Conservation (phyloP, 2,797 vertebrate genomes). For the Dallia pectoralis region DNA sequence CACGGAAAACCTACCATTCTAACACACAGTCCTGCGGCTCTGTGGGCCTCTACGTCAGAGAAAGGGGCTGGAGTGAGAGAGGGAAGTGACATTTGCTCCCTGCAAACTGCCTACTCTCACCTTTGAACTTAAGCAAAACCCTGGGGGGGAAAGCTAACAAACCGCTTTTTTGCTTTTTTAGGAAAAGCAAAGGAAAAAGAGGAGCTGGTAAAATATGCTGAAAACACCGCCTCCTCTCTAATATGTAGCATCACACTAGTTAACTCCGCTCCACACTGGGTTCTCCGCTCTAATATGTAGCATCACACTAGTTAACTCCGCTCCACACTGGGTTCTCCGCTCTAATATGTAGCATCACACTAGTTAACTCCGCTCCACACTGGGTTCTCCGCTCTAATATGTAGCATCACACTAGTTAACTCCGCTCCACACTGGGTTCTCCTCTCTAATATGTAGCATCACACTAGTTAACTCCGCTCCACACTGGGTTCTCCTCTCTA, state of each 20-base stretch:
- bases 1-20: conserved; percentile 63
- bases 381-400: conserved; percentile 15
- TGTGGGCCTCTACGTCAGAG: conserved; percentile 14
- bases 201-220: conserved; percentile 55
- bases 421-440: conserved; percentile 32
- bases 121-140: conserved; percentile 12
- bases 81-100: conserved; percentile 75
- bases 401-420: conserved; percentile 43
- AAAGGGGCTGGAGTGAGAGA: conserved; percentile 67
- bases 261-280: conserved; percentile 39
- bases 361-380: conserved; percentile 39
- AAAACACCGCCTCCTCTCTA: conserved; percentile 60
- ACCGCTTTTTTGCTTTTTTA: conserved; percentile 26
- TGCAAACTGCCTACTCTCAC: conserved; percentile 58
- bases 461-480: conserved; percentile 46
- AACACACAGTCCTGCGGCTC: conserved; percentile 64
- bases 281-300: conserved; percentile 24
- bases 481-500: conserved; percentile 47
- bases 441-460: conserved; percentile 33
- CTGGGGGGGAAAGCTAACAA: conserved; percentile 41
- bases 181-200: conserved; percentile 29
- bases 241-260: conserved; percentile 37
- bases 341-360: conserved; percentile 40
- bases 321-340: conserved; percentile 26
- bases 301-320: conserved; percentile 44